Evolutionary conservation across 2,113 vertebrate genomes (phyloP).

Genomic region (Centropus bengalensis): DNA sequence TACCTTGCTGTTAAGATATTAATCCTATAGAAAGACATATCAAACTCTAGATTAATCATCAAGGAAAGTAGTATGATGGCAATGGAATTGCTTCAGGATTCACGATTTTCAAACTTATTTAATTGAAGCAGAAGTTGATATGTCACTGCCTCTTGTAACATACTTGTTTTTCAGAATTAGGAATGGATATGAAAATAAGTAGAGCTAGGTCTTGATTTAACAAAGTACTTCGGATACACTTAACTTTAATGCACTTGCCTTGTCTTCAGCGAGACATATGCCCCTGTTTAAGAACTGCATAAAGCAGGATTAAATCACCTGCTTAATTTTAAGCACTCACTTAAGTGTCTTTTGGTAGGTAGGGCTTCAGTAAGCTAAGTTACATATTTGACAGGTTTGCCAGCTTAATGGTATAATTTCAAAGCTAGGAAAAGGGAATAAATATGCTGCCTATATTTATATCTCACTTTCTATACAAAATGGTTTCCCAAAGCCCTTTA

Average conservation of each 20-base stretch:
- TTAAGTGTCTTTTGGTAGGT: slow-evolving; percentile 12
- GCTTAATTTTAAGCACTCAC: slow-evolving; percentile 42
- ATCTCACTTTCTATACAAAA: slow-evolving; percentile 19
- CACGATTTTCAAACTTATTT: slow-evolving; percentile 46
- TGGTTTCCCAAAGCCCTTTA: slow-evolving; percentile 34
- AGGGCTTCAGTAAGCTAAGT: neutral
- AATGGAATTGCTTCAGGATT: slow-evolving; percentile 44
- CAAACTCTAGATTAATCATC: slow-evolving; percentile 36
- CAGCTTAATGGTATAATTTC: slow-evolving; percentile 26
- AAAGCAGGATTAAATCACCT: slow-evolving; percentile 32
- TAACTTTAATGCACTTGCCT: neutral
- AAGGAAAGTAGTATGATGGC: slow-evolving; percentile 16
- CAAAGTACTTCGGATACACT: neutral
- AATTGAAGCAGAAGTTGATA: slow-evolving; percentile 16
- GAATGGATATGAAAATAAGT: neutral
- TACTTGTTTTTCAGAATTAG: slow-evolving; percentile 4
- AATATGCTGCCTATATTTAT: slow-evolving; percentile 37
- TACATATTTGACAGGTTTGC: slow-evolving; percentile 31
- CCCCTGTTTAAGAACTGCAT: neutral
- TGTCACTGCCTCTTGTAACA: neutral
- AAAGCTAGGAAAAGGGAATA: slow-evolving; percentile 40
- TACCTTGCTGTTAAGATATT: slow-evolving; percentile 69
- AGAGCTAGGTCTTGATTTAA: slow-evolving; percentile 16
- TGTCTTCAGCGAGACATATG: slow-evolving; percentile 38
- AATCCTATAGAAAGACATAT: slow-evolving; percentile 60